Evolutionary conservation across 2,113 vertebrate genomes (phyloP).

Genomic region (Hemicordylus capensis): DNA sequence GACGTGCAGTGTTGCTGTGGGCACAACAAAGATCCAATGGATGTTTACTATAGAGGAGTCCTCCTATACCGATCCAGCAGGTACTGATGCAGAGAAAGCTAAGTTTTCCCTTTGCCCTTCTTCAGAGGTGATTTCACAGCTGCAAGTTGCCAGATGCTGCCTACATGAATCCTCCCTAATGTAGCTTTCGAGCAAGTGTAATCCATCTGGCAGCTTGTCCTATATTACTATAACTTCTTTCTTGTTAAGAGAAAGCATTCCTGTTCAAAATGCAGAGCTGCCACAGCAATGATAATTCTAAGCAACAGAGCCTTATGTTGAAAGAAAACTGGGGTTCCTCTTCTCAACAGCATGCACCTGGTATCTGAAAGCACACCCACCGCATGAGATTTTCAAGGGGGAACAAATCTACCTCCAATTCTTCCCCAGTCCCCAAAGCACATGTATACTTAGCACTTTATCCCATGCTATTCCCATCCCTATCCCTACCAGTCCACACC

Average conservation of each 20-base stretch:
- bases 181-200: constrained; percentile 23
- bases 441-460: neutral
- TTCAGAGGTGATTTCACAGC: constrained; percentile 23
- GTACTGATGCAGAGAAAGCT: neutral
- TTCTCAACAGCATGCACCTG: neutral
- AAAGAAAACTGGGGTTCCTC: neutral
- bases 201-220: constrained; percentile 34
- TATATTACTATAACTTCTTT: constrained; percentile 1
- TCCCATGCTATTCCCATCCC: neutral
- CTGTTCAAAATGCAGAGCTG: constrained; percentile 26
- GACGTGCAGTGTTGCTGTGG: too few relatives aligned
- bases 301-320: neutral
- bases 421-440: neutral
- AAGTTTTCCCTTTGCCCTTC: neutral
- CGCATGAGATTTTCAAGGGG: neutral
- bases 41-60: neutral
- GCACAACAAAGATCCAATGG: neutral
- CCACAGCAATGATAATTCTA: neutral
- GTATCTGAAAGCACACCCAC: neutral
- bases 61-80: neutral
- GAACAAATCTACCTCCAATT: neutral
- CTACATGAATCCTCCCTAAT: constrained; percentile 7
- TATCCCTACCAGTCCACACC: neutral
- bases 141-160: constrained; percentile 44
- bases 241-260: constrained; percentile 19